A percentile compares a stretch with the other conserved stretches of the same genome.
phyloP scores from a whole-genome alignment of 1,140 invertebrate genomes.

The Trialeurodes vaporariorum region DNA sequence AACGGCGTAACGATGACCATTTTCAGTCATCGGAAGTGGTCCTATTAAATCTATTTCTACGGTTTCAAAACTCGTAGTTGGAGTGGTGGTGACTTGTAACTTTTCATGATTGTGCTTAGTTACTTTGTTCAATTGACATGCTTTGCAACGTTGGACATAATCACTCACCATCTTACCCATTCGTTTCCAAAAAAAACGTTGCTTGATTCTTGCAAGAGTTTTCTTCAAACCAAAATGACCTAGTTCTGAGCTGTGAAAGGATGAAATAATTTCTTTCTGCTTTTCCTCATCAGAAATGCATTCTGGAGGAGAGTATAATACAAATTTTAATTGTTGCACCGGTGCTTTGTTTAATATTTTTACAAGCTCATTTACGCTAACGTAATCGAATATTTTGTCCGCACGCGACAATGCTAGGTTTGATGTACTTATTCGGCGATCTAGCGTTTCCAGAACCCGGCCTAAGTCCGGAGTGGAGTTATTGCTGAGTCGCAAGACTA shows the following conservation, averaged over 20 bases:
- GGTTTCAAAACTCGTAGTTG: constrained; percentile 6
- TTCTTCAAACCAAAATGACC: not conserved
- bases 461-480: not conserved
- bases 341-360: not conserved
- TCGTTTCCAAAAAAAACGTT: not conserved
- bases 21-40: constrained; percentile 26
- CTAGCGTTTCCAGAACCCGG: not conserved
- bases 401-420: not conserved
- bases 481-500: too few relatives aligned
- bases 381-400: not conserved
- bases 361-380: not conserved
- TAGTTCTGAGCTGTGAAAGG: not conserved
- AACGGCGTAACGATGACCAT: constrained; percentile 28
- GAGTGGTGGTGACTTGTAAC: constrained; percentile 13
- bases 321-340: not conserved
- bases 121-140: not conserved
- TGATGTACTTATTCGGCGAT: not conserved
- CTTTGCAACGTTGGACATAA: not conserved
- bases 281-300: not conserved
- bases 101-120: not conserved
- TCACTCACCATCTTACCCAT: not conserved
- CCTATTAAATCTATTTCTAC: constrained; percentile 28
- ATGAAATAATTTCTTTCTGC: not conserved
- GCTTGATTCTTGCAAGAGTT: not conserved
- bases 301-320: not conserved